These are phyloP conservation scores for human DNA, from an alignment of 2,113 vertebrate genomes.

Conservation along the genomic window DNA sequence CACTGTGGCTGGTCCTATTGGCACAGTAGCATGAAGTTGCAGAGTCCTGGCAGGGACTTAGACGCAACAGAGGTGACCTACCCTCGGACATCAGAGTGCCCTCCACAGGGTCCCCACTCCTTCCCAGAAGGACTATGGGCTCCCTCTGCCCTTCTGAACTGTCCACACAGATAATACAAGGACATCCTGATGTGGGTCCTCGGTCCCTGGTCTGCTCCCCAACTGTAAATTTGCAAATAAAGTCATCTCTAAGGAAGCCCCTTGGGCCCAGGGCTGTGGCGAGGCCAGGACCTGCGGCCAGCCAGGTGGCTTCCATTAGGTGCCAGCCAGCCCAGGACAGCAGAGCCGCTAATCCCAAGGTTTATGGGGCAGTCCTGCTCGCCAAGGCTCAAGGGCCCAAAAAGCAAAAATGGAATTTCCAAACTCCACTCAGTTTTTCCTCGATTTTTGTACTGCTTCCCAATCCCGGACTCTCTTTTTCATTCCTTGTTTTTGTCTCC, in stretches of 20 bases:
- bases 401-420: constrained; percentile 45
- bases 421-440: neutral
- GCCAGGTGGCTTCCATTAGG: constrained; percentile 67
- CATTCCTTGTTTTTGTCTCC: neutral
- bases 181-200: neutral
- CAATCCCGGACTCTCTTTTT: neutral
- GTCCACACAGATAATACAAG: neutral
- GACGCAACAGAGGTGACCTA: neutral
- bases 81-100: neutral
- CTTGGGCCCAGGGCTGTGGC: neutral
- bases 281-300: neutral
- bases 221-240: constrained; percentile 29
- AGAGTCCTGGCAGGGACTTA: neutral
- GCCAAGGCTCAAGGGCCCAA: neutral
- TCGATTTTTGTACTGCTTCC: neutral
- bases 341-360: constrained; percentile 3
- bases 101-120: neutral
- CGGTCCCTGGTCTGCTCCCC: neutral
- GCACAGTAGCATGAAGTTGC: neutral
- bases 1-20: neutral
- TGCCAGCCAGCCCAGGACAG: constrained; percentile 14
- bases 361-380: constrained; percentile 29
- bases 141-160: neutral
- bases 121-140: neutral
- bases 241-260: neutral